These are phyloP conservation scores for Bicyclus anynana DNA, from an alignment of 1,140 invertebrate genomes.

Conservation along the genomic window DNA sequence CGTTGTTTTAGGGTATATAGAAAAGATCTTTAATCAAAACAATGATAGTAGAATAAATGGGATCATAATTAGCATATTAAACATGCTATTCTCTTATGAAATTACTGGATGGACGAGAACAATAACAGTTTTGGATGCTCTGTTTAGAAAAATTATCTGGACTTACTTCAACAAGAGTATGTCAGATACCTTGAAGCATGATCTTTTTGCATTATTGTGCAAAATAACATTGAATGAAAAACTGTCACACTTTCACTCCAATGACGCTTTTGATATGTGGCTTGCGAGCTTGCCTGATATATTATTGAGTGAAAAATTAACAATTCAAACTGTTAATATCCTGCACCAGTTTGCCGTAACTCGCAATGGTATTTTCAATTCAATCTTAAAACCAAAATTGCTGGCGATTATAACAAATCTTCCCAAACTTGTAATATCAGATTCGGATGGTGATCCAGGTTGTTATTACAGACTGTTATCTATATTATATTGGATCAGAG, in stretches of 20 bases:
- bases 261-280: slow-evolving; percentile 62
- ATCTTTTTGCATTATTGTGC: slow-evolving; percentile 69
- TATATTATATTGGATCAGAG: slow-evolving; percentile 66
- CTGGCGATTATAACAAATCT: slow-evolving; percentile 64
- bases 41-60: slow-evolving; percentile 40
- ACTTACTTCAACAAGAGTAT: slow-evolving; percentile 59
- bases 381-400: slow-evolving; percentile 57
- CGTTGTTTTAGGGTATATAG: slow-evolving; percentile 66
- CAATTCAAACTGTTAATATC: slow-evolving; percentile 61
- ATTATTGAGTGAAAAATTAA: slow-evolving; percentile 56
- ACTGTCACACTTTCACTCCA: slow-evolving; percentile 55
- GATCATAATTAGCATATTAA: slow-evolving; percentile 58
- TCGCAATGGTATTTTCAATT: slow-evolving; percentile 62
- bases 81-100: slow-evolving; percentile 58
- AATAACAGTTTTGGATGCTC: slow-evolving; percentile 41
- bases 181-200: slow-evolving; percentile 48
- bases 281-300: slow-evolving; percentile 68
- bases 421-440: slow-evolving; percentile 57
- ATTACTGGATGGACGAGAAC: slow-evolving; percentile 57
- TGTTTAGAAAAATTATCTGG: slow-evolving; percentile 66
- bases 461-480: slow-evolving; percentile 63
- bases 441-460: slow-evolving; percentile 35
- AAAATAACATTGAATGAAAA: slow-evolving; percentile 66
- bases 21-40: slow-evolving; percentile 59
- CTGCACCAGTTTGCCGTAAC: slow-evolving; percentile 66